Base-by-base conservation (phyloP, 2,888 invertebrate genomes). In the Tridacna gigas region DNA sequence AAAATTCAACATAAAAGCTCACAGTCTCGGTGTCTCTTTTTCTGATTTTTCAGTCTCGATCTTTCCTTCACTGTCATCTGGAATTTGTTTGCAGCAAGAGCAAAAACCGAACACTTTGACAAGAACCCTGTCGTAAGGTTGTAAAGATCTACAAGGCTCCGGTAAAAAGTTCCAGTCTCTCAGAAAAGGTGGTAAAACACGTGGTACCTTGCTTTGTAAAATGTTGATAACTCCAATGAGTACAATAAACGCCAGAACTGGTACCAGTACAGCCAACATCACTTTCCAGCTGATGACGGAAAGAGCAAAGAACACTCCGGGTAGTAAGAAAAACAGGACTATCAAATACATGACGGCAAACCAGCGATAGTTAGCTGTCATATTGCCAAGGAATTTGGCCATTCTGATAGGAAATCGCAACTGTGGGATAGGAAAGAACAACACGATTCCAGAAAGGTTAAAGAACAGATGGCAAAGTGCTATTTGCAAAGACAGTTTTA, bases 291-390 rank as follows among this genome's bases (percentile, higher is more conserved):
- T 93, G 0, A 92, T 86, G 11, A 93, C 47, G 1, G 93, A 93
- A 12, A 94, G 86, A 0, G 88, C 93, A 80, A 94, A 94, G 2
- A 94, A 89, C n/a, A 81, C n/a, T 5, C 87, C 91, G 0, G 94
- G 94, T 13, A 94, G 69, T 9, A 93, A 0, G 81, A 94, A 93
- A 84, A 94, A 94, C 88, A 92, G 88, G 13, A 89, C n/a, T 7
- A 93, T 77, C 0, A 94, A 74, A 91, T 96, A 96, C 48, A 95
- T 86, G 11, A 96, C 85, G 4, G 96, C 95, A 90, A 96, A 96
- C 96, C 96, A 96, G 3, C 96, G 95, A 88, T 96, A 96, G 88
- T 95, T 92, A 20, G 96, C 95, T 0, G 96, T 96, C n/a, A 94
- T 9, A 92, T 95, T 93, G 18, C 96, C 96, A 25, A 96, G 91